Base-by-base conservation (phyloP, 2,888 invertebrate genomes). In the Idaea dimidiata region DNA sequence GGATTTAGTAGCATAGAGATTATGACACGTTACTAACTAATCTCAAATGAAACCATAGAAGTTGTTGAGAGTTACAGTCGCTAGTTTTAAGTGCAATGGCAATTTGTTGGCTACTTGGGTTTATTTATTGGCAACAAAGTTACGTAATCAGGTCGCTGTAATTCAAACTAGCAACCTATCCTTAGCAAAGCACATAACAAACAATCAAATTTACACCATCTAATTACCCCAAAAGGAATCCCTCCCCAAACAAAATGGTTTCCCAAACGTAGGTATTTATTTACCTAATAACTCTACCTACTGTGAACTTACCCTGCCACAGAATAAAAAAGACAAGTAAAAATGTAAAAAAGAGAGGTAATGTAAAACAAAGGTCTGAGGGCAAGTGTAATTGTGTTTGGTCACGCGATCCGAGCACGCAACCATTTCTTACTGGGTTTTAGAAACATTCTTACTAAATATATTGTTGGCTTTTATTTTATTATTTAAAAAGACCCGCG, bases 321-420 rank as follows among this genome's bases (percentile, higher is more conserved):
- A 43, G 43, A 43, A 72, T 59, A 56, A 57, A 7, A 17, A 69
- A 61, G 63, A 60, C 63, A 69, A 67, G 67, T 54, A 60, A 58
- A 63, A 62, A 62, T 58, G 66, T 56, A 61, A 65, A 62, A 67
- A 65, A 64, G 62, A 65, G 65, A 59, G 62, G 62, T 61, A 63
- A 67, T 63, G 65, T 65, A 67, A 65, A 67, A 16, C 63, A 53
- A 24, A 65, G 67, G 67, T 62, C 60, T 62, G 60, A 59, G 62
- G 43, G 43, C 43, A 43, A 43, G 43, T 43, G 65, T 66, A 66
- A 68, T 66, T 65, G 63, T 32, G 5, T 33, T 17, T n/a, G 59
- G 60, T 54, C 67, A 67, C 65, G 67, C 67, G 53, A 67, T 24
- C 16, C 10, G 43, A 8, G 10, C 43, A 43, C 43, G 43, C 43